These are phyloP conservation scores for Drosophila nebulosa DNA, from an alignment of 1,140 invertebrate species.

Conservation along the genomic window DNA sequence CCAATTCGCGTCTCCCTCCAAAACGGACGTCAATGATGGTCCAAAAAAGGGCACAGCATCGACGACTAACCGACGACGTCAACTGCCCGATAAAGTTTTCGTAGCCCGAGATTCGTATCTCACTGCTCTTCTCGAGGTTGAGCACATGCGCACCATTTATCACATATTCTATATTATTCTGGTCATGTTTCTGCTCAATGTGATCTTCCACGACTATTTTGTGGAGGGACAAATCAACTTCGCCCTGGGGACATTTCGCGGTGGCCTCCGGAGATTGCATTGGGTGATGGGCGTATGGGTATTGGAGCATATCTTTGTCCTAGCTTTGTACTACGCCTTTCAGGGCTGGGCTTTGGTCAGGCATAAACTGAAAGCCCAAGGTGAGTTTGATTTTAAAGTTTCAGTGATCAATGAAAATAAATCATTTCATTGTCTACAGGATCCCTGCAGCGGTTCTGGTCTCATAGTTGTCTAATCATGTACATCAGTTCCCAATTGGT, in stretches of 20 bases:
- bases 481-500: slow-evolving; percentile 81
- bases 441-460: slow-evolving; percentile 78
- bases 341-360: slow-evolving; percentile 78
- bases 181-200: slow-evolving; percentile 88
- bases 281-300: slow-evolving; percentile 81
- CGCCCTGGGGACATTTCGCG: slow-evolving; percentile 81
- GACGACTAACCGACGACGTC: slow-evolving; percentile 17
- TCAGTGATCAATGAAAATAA: not conserved
- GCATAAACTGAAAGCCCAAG: slow-evolving; percentile 47
- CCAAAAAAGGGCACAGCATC: slow-evolving; percentile 28
- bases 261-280: slow-evolving; percentile 81
- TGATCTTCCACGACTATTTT: slow-evolving; percentile 87
- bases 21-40: slow-evolving; percentile 33
- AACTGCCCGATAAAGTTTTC: slow-evolving; percentile 86
- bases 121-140: slow-evolving; percentile 89
- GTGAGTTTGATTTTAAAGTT: slow-evolving; percentile 26
- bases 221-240: slow-evolving; percentile 85
- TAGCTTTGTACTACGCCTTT: slow-evolving; percentile 81
- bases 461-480: slow-evolving; percentile 79
- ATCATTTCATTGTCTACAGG: slow-evolving; percentile 21
- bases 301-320: slow-evolving; percentile 81
- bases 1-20: not conserved
- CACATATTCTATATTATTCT: slow-evolving; percentile 92
- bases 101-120: slow-evolving; percentile 86
- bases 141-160: slow-evolving; percentile 91